phyloP scores from a whole-genome alignment of 2,888 invertebrate genomes.

The Blomia tropicalis region DNA sequence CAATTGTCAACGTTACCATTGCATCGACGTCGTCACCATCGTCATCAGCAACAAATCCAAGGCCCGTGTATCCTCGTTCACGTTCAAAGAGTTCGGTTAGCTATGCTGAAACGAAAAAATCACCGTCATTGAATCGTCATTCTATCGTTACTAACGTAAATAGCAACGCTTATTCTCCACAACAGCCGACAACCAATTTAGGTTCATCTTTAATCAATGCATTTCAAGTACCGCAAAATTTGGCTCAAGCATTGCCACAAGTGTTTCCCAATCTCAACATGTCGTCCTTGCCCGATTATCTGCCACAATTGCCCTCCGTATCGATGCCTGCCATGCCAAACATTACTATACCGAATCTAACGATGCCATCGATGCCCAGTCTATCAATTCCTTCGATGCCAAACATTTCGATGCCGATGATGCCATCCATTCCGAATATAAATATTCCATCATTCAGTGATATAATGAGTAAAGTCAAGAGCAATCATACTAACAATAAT shows the following conservation, averaged over 20 bases:
- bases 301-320: conserved; percentile 12
- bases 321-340: conserved; percentile 24
- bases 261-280: conserved; percentile 16
- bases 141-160: neutral
- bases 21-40: neutral
- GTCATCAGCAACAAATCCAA: neutral
- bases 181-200: neutral
- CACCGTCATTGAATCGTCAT: no score
- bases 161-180: neutral
- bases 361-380: conserved; percentile 21
- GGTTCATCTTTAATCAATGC: conserved; percentile 15
- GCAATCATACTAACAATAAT: no score
- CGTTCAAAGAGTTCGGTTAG: conserved; percentile 10
- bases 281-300: conserved; percentile 19
- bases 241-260: conserved; percentile 2
- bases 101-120: neutral
- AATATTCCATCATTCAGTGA: conserved; percentile 20
- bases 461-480: conserved; percentile 20
- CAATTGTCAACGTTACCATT: neutral
- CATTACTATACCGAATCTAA: conserved; percentile 15
- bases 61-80: no score
- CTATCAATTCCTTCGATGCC: conserved; percentile 21
- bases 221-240: conserved; percentile 19
- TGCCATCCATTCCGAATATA: conserved; percentile 15
- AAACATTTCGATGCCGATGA: conserved; percentile 23